Percentiles rank a stretch among this genome's conserved stretches.
phyloP scores from a whole-genome alignment of 2,797 vertebrate genomes.

The Taenioides sp. region DNA sequence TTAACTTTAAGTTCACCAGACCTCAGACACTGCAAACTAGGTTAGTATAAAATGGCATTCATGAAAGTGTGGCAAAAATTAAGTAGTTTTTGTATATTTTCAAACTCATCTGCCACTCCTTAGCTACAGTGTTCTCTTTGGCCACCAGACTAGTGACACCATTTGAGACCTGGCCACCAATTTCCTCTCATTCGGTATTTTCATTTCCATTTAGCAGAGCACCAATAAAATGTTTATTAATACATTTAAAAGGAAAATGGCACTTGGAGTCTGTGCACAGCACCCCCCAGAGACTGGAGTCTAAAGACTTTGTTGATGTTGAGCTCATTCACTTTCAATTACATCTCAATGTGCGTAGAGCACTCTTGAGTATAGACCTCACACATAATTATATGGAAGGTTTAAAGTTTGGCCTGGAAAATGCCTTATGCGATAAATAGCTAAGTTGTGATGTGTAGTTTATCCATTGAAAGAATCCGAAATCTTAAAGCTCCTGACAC shows the following conservation, averaged over 20 bases:
- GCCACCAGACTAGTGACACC: constrained; percentile 56
- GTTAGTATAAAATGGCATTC: neutral
- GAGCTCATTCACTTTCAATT: constrained; percentile 37
- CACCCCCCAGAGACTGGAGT: constrained; percentile 18
- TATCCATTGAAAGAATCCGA: constrained; percentile 48
- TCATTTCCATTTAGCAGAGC: constrained; percentile 36
- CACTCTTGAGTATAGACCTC: constrained; percentile 23
- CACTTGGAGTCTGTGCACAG: constrained; percentile 43
- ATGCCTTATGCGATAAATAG: constrained; percentile 40
- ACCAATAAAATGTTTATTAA: constrained; percentile 40
- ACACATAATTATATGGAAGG: constrained; percentile 24
- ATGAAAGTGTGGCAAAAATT: neutral
- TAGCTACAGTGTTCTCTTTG: constrained; percentile 59
- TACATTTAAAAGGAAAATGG: constrained; percentile 40
- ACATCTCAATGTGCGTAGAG: constrained; percentile 18
- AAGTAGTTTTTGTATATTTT: neutral
- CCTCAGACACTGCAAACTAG: neutral
- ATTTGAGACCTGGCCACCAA: constrained; percentile 49
- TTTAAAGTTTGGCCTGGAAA: constrained; percentile 29
- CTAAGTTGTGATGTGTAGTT: constrained; percentile 54
- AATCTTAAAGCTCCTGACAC: constrained; percentile 50
- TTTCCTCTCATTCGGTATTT: constrained; percentile 48
- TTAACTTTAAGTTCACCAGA: neutral
- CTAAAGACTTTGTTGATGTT: constrained; percentile 30
- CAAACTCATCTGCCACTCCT: constrained; percentile 30